Conservation (phyloP, 2,797 vertebrate species). For the Helostoma temminkii region DNA sequence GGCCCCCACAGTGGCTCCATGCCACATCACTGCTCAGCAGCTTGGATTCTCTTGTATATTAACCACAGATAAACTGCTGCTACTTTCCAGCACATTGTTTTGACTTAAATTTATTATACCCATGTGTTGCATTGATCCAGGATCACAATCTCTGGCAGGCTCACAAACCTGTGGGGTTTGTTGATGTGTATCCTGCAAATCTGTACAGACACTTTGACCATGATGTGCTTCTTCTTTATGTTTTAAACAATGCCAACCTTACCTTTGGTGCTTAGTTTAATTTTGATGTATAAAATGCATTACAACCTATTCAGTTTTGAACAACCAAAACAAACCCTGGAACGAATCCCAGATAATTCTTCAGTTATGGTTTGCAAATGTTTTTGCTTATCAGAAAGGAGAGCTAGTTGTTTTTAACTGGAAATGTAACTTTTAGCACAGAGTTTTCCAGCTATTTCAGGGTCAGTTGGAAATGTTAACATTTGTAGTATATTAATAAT, state of each 20-base stretch:
- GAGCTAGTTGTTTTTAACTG: too few relatives aligned
- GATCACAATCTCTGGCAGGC: constrained; percentile 10
- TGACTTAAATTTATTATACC: constrained; percentile 1
- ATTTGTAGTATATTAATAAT: too few relatives aligned
- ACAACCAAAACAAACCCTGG: not conserved
- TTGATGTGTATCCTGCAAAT: constrained; percentile 1
- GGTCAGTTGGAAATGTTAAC: too few relatives aligned
- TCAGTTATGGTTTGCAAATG: too few relatives aligned
- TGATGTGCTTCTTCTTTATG: constrained; percentile 9
- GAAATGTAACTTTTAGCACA: constrained; percentile 3
- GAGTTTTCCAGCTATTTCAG: constrained; percentile 4
- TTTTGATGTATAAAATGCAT: not conserved
- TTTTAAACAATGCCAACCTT: not conserved
- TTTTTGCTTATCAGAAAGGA: too few relatives aligned
- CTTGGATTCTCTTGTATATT: constrained; percentile 23
- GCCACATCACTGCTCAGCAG: constrained; percentile 51
- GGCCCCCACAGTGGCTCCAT: constrained; percentile 45
- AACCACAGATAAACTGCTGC: constrained; percentile 17
- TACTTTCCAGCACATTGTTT: not conserved
- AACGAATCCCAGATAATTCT: too few relatives aligned
- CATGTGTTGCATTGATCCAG: not conserved
- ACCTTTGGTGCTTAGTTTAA: not conserved
- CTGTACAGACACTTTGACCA: too few relatives aligned
- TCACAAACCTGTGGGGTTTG: constrained; percentile 2
- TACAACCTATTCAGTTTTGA: not conserved